Evolutionary conservation across 2,797 vertebrate species (phyloP).

Genomic region (Rousettus madagascariensis): DNA sequence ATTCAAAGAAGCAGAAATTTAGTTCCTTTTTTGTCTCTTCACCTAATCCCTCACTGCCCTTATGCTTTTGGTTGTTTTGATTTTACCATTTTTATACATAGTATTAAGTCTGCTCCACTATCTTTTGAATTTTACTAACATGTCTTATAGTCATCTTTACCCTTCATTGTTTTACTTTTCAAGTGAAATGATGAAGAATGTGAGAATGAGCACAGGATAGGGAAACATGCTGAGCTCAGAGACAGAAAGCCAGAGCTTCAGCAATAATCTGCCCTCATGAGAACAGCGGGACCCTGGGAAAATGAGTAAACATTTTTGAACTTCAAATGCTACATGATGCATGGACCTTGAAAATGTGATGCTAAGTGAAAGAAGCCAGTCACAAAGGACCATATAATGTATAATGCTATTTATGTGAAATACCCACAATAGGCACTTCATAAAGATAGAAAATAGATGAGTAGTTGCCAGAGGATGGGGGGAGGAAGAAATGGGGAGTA

Average conservation of each 20-base stretch:
- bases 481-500: background rate
- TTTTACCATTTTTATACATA: background rate
- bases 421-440: background rate
- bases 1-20: background rate
- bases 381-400: background rate
- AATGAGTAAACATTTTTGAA: background rate
- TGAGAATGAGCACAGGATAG: background rate
- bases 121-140: background rate
- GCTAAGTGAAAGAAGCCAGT: background rate
- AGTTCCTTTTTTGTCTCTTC: background rate
- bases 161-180: background rate
- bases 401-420: background rate
- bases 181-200: background rate
- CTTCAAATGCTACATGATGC: background rate
- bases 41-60: background rate
- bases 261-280: rapidly evolving
- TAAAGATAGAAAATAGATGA: background rate
- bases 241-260: background rate
- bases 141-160: background rate
- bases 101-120: background rate
- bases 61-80: background rate
- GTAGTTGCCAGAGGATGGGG: background rate
- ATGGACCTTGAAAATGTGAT: background rate
- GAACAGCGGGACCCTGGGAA: background rate
- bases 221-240: background rate